These are phyloP conservation scores for Lapara coniferarum DNA, from an alignment of 2,888 invertebrate genomes.

Conservation along the genomic window DNA sequence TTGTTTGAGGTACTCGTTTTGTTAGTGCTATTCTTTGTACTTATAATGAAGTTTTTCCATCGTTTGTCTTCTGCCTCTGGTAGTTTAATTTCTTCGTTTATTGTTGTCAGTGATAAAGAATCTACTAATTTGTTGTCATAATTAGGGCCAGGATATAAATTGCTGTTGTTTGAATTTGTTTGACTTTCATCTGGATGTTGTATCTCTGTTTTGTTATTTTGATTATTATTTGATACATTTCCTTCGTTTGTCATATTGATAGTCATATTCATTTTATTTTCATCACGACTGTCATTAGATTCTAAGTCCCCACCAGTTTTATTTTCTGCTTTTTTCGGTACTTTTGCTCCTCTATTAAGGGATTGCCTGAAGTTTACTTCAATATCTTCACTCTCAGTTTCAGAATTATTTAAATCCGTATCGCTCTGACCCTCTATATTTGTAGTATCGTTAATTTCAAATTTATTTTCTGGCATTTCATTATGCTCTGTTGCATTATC, in stretches of 20 bases:
- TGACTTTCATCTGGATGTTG: background rate
- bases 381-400: constrained; percentile 34
- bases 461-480: background rate
- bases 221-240: background rate
- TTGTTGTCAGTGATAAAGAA: constrained; percentile 28
- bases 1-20: constrained; percentile 36
- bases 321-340: constrained; percentile 28
- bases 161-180: constrained; percentile 29
- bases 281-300: constrained; percentile 29
- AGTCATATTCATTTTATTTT: constrained; percentile 13
- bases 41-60: constrained; percentile 11
- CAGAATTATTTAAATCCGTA: background rate
- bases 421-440: background rate
- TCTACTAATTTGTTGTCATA: constrained; percentile 36
- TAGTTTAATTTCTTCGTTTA: constrained; percentile 33
- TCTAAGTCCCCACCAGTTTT: constrained; percentile 24
- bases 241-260: constrained; percentile 22
- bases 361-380: constrained; percentile 46
- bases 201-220: background rate
- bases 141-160: constrained; percentile 35
- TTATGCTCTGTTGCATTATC: background rate
- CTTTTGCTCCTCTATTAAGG: constrained; percentile 40
- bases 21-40: constrained; percentile 26
- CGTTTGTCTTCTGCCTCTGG: constrained; percentile 35
- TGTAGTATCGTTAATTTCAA: background rate